Percentiles rank a stretch among this genome's conserved stretches.
phyloP scores from a whole-genome alignment of 2,888 invertebrate species.

The Hirudinaria manillensis region DNA sequence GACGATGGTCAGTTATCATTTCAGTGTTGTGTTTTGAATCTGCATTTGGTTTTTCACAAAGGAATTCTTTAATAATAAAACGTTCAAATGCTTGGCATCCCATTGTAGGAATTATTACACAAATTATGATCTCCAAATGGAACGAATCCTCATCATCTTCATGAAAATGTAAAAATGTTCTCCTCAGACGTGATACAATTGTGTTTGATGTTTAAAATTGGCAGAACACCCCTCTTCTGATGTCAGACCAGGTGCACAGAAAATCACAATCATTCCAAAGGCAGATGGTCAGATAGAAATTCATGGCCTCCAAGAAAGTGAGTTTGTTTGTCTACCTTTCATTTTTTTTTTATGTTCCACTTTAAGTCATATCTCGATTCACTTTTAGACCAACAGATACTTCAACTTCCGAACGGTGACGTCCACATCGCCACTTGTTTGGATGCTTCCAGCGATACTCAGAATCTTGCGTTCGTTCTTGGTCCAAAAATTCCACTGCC shows the following conservation, averaged over 20 bases:
- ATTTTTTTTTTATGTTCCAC: neutral
- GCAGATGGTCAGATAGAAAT: conserved; percentile 50
- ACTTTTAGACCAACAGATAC: conserved; percentile 67
- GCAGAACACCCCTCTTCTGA: neutral
- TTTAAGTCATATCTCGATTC: neutral
- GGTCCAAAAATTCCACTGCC: conserved; percentile 38
- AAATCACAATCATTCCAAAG: conserved; percentile 18
- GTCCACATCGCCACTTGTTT: conserved; percentile 68
- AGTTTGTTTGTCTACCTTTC: conserved; percentile 29
- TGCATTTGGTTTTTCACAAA: neutral
- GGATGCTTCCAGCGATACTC: conserved; percentile 44
- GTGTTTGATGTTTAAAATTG: neutral
- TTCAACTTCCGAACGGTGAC: conserved; percentile 87
- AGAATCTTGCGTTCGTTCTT: conserved; percentile 33
- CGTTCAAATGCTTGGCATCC: too few relatives aligned
- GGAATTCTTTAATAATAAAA: too few relatives aligned
- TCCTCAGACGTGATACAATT: neutral
- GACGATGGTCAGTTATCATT: neutral
- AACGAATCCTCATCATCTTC: too few relatives aligned
- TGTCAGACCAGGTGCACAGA: conserved; percentile 1
- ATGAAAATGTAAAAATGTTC: too few relatives aligned
- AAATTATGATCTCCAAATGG: too few relatives aligned
- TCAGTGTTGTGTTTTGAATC: neutral
- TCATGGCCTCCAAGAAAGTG: conserved; percentile 77
- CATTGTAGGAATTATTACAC: too few relatives aligned